Evolutionary conservation across 64 coral and sea anemone species (phyloP).

Genomic region (Porites australiensis): DNA sequence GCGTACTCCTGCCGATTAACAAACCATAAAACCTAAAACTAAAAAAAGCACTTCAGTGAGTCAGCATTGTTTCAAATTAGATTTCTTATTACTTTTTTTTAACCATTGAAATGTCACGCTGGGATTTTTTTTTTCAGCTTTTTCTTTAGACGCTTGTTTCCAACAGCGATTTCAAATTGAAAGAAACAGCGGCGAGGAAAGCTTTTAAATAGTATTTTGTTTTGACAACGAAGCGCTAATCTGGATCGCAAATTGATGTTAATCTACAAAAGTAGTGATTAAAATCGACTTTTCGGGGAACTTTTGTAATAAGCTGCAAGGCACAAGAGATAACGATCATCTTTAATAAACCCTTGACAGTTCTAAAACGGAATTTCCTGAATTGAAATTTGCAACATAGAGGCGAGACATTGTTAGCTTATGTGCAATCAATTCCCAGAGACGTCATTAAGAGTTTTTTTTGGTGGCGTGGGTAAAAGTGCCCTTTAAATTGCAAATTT

Average conservation of each 20-base stretch:
- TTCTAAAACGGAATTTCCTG: background rate
- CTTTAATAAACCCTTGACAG: background rate
- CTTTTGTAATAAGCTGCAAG: background rate
- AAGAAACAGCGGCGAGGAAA: background rate
- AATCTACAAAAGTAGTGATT: conserved; percentile 29
- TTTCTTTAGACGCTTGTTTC: background rate
- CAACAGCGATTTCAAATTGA: background rate
- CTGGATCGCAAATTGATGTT: conserved; percentile 21
- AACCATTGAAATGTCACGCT: background rate
- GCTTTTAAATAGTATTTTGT: background rate
- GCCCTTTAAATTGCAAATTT: background rate
- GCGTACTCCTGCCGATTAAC: too few species aligned
- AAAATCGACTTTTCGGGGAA: background rate
- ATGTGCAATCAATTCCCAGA: background rate
- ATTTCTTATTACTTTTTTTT: too few species aligned
- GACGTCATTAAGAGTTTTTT: background rate
- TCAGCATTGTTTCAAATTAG: background rate
- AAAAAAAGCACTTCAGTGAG: background rate
- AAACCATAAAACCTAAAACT: too few species aligned
- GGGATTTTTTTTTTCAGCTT: background rate
- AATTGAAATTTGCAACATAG: background rate
- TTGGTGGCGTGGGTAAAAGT: background rate
- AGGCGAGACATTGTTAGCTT: background rate
- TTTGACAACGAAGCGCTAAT: conserved; percentile 31
- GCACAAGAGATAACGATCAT: background rate